These are phyloP conservation scores for Anguilla japonica DNA, from an alignment of 2,113 vertebrate genomes.

Conservation along the genomic window DNA sequence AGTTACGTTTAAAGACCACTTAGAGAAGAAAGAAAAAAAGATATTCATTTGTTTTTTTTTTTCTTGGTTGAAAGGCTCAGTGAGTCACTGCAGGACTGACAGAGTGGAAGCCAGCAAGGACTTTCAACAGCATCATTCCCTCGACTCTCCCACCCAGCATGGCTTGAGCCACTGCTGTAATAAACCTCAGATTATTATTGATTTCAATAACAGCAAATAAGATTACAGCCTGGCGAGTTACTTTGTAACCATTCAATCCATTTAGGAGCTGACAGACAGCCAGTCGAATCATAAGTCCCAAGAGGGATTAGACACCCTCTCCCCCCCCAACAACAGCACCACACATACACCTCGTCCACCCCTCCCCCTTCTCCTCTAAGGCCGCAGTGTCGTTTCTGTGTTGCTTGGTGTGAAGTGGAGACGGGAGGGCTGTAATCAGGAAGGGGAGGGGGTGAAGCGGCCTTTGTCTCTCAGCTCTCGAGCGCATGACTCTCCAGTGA, in stretches of 20 bases:
- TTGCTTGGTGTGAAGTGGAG: slow-evolving; percentile 18
- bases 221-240: slow-evolving; percentile 11
- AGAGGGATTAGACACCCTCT: neutral
- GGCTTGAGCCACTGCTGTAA: neutral
- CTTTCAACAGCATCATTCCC: neutral
- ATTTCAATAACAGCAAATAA: slow-evolving; percentile 10
- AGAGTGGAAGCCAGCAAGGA: neutral
- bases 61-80: neutral
- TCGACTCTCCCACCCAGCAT: neutral
- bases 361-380: too few relatives aligned
- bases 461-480: neutral
- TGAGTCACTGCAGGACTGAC: neutral
- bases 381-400: neutral
- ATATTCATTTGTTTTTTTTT: neutral
- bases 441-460: neutral
- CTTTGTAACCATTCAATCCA: neutral
- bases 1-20: neutral
- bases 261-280: neutral
- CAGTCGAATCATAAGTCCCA: neutral
- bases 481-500: neutral
- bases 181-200: slow-evolving; percentile 13
- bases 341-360: neutral
- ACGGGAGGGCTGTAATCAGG: slow-evolving; percentile 15
- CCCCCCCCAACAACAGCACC: neutral
- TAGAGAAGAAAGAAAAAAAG: neutral